Base-by-base conservation (phyloP, 1,140 invertebrate genomes). In the Brachionus koreanus region DNA sequence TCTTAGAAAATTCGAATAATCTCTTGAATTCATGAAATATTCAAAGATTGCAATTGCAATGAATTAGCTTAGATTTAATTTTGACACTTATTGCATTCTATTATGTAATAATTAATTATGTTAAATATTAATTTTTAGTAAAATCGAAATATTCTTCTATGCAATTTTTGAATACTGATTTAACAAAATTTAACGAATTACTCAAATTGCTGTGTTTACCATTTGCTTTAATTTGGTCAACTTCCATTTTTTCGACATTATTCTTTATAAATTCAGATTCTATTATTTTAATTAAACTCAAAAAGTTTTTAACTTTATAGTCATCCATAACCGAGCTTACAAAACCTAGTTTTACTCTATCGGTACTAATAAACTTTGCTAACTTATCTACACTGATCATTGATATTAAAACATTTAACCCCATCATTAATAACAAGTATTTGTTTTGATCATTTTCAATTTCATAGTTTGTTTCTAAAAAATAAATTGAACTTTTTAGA, bases 231-330 rank as follows among this genome's bases (percentile, higher is more conserved):
- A 25, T n/a, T 46, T 46, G 39, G 46, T 74, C 42, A n/a, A 74
- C 43, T 29, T 46, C 25, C 67, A 72, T 72, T 25, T 29, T 46
- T 13, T 74, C 69, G 10, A 4, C 19, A 3, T 46, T 3, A 49
- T 74, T 74, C 25, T 25, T 16, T 29, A 25, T 16, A 5, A 46
- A 46, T 12, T 23, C 49, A n/a, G 37, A 35, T 19, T 79, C 76
- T 6, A 43, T 10, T 37, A 79, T 42, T 42, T 79, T 79, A 29
- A 6, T 61, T 9, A 79, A 19, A 43, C 76, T 6, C 5, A 79
- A 13, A 65, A 79, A 79, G n/a, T 79, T 79, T 13, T 42, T 57
- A 33, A 79, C 25, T 39, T 52, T 57, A 43, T 79, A 79, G 35
- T 79, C 76, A 4, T 61, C 49, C 19, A 49, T 23, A n/a, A 79